Evolutionary conservation across 2,888 invertebrate genomes (phyloP), one percentile per base, ranked within the genome.

Genomic region (Ceriagrion tenellum): DNA sequence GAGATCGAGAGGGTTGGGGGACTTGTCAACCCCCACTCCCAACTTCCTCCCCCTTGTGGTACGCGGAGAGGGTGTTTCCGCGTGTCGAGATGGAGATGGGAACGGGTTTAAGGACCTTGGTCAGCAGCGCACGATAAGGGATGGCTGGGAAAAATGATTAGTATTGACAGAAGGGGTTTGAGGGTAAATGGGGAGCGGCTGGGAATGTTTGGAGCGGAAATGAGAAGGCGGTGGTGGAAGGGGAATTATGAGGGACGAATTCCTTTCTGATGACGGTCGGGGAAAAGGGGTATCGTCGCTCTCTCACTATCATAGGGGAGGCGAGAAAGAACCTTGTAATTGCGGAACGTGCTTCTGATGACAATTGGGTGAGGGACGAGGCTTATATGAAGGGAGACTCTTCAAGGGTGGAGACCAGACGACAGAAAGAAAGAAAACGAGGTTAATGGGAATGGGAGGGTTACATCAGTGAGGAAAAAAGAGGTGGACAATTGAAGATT

Each of bases 261-360:
- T 93, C 93, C 93, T 93, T 74, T 93, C 69, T 93, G 93, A 93
- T 93, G 93, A 93, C 69, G 40, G 69, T n/a, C 93, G 40, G 26
- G 59, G 2, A 63, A 63, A 63, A 63, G 12, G 91, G 91, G 59
- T 59, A 35, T 63, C 40, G 59, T 59, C 20, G 59, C 12, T 59
- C 16, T 59, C 59, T 59, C 59, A 59, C 81, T 35, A n/a, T 13
- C 81, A 40, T 91, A 35, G 56, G 59, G 91, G 59, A 23, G 1
- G 59, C 26, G 56, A 56, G 91, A 40, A 91, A 26, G 91, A 63
- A 40, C 40, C 40, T 63, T 91, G 40, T 93, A 69, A 93, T 69
- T 69, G 93, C 59, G 47, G 47, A 93, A 93, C 93, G 93, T 93
- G 93, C 93, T 69, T 35, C 69, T 26, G 63, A 23, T 93, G 93